A percentile compares a stretch with the other conserved stretches of the same genome.
phyloP scores from a whole-genome alignment of 1,140 invertebrate species.

The Fragariocoptes setiger region DNA sequence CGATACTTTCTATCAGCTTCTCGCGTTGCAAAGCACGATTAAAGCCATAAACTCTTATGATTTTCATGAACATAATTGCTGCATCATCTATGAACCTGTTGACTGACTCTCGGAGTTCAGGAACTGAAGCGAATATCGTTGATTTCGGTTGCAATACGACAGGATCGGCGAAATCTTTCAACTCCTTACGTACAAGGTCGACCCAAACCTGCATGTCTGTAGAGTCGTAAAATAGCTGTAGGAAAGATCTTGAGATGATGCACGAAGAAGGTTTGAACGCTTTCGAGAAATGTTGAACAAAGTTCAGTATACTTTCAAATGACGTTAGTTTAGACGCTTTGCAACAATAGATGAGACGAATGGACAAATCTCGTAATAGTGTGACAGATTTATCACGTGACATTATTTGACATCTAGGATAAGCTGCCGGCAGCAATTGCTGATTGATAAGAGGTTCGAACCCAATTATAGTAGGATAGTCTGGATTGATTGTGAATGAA shows the following conservation, averaged over 20 bases:
- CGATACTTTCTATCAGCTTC: slow-evolving; percentile 54
- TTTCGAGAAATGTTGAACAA: slow-evolving; percentile 69
- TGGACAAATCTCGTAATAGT: slow-evolving; percentile 49
- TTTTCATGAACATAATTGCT: neutral
- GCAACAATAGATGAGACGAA: slow-evolving; percentile 42
- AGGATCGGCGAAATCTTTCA: neutral
- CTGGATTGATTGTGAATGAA: too few relatives aligned
- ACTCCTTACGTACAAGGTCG: neutral
- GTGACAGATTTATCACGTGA: slow-evolving; percentile 41
- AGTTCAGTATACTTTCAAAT: slow-evolving; percentile 55
- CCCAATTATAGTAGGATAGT: slow-evolving; percentile 27
- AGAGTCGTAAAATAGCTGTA: slow-evolving; percentile 42
- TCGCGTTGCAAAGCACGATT: slow-evolving; percentile 75
- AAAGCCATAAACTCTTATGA: slow-evolving; percentile 34
- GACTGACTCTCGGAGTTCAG: too few relatives aligned
- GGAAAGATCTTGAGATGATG: slow-evolving; percentile 62
- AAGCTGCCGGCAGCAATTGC: slow-evolving; percentile 72
- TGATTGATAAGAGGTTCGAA: slow-evolving; percentile 87
- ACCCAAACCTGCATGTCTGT: neutral
- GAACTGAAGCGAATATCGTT: neutral
- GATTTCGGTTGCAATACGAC: neutral
- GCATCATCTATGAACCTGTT: neutral
- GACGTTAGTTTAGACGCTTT: slow-evolving; percentile 41
- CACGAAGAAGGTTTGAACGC: slow-evolving; percentile 32
- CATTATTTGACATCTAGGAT: slow-evolving; percentile 79